These are phyloP conservation scores for Molothrus aeneus DNA, from an alignment of 2,797 vertebrate genomes.

Conservation along the genomic window DNA sequence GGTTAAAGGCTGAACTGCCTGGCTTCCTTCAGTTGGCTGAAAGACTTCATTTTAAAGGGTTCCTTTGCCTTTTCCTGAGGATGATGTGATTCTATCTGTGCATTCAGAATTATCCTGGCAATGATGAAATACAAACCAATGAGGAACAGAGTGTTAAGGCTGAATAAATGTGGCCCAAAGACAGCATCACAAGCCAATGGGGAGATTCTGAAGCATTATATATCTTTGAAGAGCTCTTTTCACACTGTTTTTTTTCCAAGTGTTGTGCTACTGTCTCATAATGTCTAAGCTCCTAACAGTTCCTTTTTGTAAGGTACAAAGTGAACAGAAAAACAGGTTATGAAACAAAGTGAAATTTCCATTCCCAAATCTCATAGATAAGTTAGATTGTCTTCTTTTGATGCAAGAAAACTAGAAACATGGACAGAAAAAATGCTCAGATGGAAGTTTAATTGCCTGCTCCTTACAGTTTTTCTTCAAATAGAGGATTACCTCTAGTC, in stretches of 20 bases:
- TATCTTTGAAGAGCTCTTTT: not conserved
- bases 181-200: not conserved
- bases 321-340: not conserved
- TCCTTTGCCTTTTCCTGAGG: not conserved
- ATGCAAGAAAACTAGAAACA: not conserved
- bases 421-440: not conserved
- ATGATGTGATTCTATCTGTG: not conserved
- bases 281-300: not conserved
- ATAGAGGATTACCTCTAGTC: not conserved
- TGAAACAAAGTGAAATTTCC: not conserved
- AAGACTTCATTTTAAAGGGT: not conserved
- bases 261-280: not conserved
- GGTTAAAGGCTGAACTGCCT: not conserved
- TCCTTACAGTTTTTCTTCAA: conserved; percentile 1
- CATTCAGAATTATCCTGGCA: not conserved
- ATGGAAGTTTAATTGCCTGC: not conserved
- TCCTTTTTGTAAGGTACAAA: not conserved
- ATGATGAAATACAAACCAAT: not conserved
- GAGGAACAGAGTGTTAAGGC: not conserved
- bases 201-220: not conserved
- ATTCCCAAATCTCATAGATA: not conserved
- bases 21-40: not conserved
- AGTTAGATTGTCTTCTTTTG: not conserved
- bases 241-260: not conserved
- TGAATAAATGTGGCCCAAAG: not conserved